Percentiles rank a stretch among this genome's conserved stretches.
Evolutionary conservation across 2,797 vertebrate species (phyloP).

Genomic region (Picus viridis): DNA sequence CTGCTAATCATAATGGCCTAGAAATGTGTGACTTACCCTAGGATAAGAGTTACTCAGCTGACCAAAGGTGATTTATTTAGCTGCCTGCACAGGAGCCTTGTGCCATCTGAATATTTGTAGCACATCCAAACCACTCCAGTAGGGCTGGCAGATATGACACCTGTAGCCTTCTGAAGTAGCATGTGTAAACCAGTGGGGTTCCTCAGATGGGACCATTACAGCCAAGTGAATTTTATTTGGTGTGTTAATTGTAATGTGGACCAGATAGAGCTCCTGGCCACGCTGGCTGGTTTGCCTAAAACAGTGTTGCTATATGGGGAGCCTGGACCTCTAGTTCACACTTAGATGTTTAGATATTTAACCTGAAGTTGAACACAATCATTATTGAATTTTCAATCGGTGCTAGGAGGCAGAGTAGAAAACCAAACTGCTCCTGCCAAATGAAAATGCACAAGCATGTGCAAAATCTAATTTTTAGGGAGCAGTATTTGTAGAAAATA

Average conservation of each 20-base stretch:
- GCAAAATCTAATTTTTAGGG: background rate
- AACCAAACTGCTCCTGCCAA: background rate
- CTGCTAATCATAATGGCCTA: background rate
- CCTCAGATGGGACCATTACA: background rate
- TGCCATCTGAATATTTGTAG: background rate
- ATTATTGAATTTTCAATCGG: background rate
- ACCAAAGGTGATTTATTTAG: background rate
- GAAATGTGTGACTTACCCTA: background rate
- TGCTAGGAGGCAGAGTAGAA: background rate
- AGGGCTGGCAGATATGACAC: background rate
- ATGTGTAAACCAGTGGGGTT: background rate
- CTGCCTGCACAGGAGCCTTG: background rate
- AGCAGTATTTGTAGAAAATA: accelerated
- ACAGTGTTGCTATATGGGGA: accelerated
- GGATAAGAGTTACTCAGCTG: background rate
- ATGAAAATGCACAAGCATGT: background rate
- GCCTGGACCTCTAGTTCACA: background rate
- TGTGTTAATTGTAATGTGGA: background rate
- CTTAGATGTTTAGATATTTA: background rate
- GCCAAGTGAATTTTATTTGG: background rate
- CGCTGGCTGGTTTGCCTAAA: background rate
- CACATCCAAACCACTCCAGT: background rate
- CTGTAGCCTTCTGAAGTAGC: background rate
- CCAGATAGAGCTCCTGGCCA: accelerated
- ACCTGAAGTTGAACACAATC: background rate